Evolutionary conservation across 2,113 vertebrate genomes (phyloP), one percentile per base, ranked within the genome.

Genomic region (Tretioscincus oriximinensis): DNA sequence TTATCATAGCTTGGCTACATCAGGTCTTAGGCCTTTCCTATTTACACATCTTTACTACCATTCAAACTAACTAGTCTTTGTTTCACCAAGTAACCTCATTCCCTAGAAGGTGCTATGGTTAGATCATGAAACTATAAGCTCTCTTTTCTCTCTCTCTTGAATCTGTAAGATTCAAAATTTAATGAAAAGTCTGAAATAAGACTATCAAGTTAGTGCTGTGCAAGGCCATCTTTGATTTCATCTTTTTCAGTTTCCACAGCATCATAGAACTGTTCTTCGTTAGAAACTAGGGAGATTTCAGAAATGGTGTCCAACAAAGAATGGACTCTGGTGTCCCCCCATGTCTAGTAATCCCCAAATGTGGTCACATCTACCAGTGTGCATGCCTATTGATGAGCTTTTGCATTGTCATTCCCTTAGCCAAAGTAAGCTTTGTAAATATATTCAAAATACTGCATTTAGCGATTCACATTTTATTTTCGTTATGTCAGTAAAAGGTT

Each of bases 401-500:
- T 58, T 58, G 54, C 54, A 14, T 58, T 18, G 18, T 58, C 14
- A 58, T 16, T 18, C 16, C 54, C 54, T 18, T 16, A 58, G 54
- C 54, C 14, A 1, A 58, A 58, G 2, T 58, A 9, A 61, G 54
- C 70, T 60, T 73, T 22, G 41, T 61, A 73, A 73, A 73, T 70
- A 5, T 24, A 16, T 61, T 78, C 63, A 74, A 74, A 76, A 78
- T 67, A 54, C 26, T 80, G 2, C 9, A 70, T 29, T 24, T 1
- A 82, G 24, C 63, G 21, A 4, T 66, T 81, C 65, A 75, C 21
- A 58, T 77, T 82, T 83, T 73, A n/a, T 12, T 69, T 60, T 76
- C 61, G 35, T 47, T 20, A 7, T 86, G 86, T 26, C 78, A 85
- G 29, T 26, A 7, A 14, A 28, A 88, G 67, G 51, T 85, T 69